Base-by-base conservation (phyloP, 2,797 vertebrate species). In the Scleropages formosus region DNA sequence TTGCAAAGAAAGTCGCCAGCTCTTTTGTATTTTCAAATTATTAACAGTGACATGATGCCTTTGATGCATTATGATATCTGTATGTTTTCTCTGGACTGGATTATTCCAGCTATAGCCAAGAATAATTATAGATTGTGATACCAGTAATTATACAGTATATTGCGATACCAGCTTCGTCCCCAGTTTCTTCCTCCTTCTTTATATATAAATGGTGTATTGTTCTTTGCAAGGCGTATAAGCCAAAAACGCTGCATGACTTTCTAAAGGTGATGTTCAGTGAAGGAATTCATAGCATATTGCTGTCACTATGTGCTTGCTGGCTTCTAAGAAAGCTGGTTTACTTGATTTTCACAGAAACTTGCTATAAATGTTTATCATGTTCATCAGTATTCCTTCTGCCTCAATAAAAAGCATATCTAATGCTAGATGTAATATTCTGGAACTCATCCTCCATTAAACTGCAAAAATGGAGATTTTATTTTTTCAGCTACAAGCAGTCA, bases 1-100 rank as follows among this genome's bases (percentile, higher is more conserved):
- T 20, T 47, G 76, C 70, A 76, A 73, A 44, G 47, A 27, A 58
- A 67, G 26, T 66, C 20, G 39, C 64, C 47, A 31, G 63, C 47
- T 22, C 58, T 56, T 12, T 20, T 60, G 49, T 47, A 63, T 46
- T 63, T 72, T 78, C 70, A 73, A 39, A 6, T 2, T 39, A 31
- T 31, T 39, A 39, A 39, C 31, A 39, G 2, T 31, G 39, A 39
- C 39, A 39, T 31, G 39, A 2, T 39, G 31, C 6, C 31, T 6
- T 6, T 39, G 31, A 6, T 31, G 6, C 2, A 2, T n/a, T n/a
- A n/a, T n/a, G n/a, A n/a, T n/a, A n/a, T n/a, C 10, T 27, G 18
- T 18, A 47, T 18, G 4, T 9, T 46, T 66, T n/a, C n/a, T n/a
- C n/a, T 56, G 53, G 2, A 3, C 53, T 56, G 53, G 53, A 10